phyloP scores from a whole-genome alignment of 2,113 vertebrate species.

The Hippocampus barbouri region DNA sequence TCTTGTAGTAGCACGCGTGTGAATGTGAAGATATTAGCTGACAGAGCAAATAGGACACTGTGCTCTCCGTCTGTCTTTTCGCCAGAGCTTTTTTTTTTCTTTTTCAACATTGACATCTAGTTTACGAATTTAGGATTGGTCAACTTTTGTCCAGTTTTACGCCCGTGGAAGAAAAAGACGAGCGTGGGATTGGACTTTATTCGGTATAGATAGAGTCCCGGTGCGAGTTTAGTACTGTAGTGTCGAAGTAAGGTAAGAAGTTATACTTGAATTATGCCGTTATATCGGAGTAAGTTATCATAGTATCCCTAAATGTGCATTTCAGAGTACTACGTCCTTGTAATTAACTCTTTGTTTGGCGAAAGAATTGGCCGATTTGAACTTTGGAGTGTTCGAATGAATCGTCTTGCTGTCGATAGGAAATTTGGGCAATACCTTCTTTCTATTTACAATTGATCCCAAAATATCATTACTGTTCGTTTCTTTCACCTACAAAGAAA shows the following conservation, averaged over 20 bases:
- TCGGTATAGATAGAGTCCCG: neutral
- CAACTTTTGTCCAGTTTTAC: neutral
- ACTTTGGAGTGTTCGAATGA: constrained; percentile 1
- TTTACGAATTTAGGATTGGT: neutral
- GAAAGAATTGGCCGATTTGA: neutral
- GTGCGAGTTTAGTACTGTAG: neutral
- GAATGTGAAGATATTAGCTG: neutral
- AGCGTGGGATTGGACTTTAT: neutral
- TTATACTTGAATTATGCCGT: too few relatives aligned
- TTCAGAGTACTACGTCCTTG: neutral
- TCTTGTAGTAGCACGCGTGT: neutral
- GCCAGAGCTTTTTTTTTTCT: too few relatives aligned
- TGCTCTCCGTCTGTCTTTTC: neutral
- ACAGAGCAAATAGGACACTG: constrained; percentile 13
- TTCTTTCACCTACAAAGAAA: neutral
- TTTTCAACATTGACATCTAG: neutral
- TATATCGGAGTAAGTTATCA: too few relatives aligned
- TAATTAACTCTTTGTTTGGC: neutral
- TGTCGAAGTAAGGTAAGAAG: neutral
- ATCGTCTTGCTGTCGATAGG: neutral
- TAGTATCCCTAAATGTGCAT: neutral
- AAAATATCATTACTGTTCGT: neutral
- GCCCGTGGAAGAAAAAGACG: neutral
- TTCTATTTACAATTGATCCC: neutral
- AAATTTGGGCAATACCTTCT: neutral